These are phyloP conservation scores for Drosophila mercatorum DNA, from an alignment of 2,888 invertebrate species.

Conservation along the genomic window DNA sequence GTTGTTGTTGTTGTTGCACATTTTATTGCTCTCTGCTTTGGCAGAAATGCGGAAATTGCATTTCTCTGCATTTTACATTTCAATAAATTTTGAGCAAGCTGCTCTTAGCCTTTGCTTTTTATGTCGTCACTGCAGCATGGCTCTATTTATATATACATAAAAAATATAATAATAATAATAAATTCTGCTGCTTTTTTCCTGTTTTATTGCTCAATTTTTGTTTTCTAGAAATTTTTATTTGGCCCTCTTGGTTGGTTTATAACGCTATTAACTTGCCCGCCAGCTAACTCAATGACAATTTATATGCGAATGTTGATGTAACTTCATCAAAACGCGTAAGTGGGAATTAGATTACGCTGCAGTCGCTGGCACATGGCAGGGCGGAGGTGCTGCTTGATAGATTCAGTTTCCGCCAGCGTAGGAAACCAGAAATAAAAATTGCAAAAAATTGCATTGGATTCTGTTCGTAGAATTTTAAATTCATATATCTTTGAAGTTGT, in stretches of 20 bases:
- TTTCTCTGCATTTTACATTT: slow-evolving; percentile 75
- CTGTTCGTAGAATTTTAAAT: background rate
- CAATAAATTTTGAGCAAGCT: slow-evolving; percentile 67
- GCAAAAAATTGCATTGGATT: background rate
- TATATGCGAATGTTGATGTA: background rate
- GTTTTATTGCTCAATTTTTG: slow-evolving; percentile 1
- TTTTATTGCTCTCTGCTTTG: slow-evolving; percentile 48
- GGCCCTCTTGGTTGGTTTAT: slow-evolving; percentile 46
- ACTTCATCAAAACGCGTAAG: slow-evolving; percentile 11
- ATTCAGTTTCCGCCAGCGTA: slow-evolving; percentile 33
- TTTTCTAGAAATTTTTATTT: slow-evolving; percentile 55
- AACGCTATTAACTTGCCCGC: slow-evolving; percentile 48
- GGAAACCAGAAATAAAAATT: background rate
- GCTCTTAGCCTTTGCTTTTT: slow-evolving; percentile 43
- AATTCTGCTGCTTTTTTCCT: slow-evolving; percentile 26
- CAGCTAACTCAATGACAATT: slow-evolving; percentile 16
- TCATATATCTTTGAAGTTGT: background rate
- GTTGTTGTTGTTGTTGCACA: slow-evolving; percentile 17
- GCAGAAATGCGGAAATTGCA: slow-evolving; percentile 74
- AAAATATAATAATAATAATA: slow-evolving; percentile 51
- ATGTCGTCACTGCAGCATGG: slow-evolving; percentile 46
- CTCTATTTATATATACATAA: slow-evolving; percentile 62
- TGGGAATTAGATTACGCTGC: slow-evolving; percentile 27
- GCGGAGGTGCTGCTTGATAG: slow-evolving; percentile 19
- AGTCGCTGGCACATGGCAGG: slow-evolving; percentile 1